phyloP scores from a whole-genome alignment of 1,140 invertebrate genomes.

The Hycleus cichorii region DNA sequence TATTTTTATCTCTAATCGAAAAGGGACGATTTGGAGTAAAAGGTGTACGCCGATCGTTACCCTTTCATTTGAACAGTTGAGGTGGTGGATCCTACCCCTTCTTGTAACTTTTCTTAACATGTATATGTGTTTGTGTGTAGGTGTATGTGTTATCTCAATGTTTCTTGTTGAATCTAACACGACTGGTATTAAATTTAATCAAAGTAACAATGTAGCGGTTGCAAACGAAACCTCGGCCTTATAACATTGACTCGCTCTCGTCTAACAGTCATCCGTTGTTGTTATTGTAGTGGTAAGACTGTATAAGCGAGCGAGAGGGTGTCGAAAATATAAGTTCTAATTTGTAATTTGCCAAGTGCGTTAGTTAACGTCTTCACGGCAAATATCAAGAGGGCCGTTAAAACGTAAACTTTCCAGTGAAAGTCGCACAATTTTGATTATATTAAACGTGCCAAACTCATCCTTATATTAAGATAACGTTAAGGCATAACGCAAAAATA shows the following conservation, averaged over 20 bases:
- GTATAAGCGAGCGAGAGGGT: slow-evolving; percentile 13
- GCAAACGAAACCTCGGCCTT: slow-evolving; percentile 24
- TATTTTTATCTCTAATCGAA: neutral
- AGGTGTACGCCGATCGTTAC: neutral
- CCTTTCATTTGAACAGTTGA: too few species aligned
- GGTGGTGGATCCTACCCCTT: too few species aligned
- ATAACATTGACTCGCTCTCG: neutral
- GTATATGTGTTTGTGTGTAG: neutral
- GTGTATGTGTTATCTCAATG: neutral
- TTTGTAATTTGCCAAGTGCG: slow-evolving; percentile 35
- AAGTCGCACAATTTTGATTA: slow-evolving; percentile 32
- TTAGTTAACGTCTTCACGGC: slow-evolving; percentile 29
- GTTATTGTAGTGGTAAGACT: neutral
- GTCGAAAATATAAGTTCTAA: slow-evolving; percentile 34
- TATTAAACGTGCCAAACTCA: slow-evolving; percentile 25
- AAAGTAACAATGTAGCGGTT: slow-evolving; percentile 27
- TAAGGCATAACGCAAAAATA: too few species aligned
- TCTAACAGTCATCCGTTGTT: neutral
- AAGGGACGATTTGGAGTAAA: neutral
- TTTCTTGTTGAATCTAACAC: slow-evolving; percentile 13
- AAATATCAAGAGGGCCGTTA: slow-evolving; percentile 32
- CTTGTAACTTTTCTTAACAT: too few species aligned
- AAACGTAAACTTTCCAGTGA: slow-evolving; percentile 25
- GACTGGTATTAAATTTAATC: slow-evolving; percentile 28
- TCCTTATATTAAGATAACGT: slow-evolving; percentile 7